Conservation (phyloP, 1,140 invertebrate species). For the Drosophila nikananu region DNA sequence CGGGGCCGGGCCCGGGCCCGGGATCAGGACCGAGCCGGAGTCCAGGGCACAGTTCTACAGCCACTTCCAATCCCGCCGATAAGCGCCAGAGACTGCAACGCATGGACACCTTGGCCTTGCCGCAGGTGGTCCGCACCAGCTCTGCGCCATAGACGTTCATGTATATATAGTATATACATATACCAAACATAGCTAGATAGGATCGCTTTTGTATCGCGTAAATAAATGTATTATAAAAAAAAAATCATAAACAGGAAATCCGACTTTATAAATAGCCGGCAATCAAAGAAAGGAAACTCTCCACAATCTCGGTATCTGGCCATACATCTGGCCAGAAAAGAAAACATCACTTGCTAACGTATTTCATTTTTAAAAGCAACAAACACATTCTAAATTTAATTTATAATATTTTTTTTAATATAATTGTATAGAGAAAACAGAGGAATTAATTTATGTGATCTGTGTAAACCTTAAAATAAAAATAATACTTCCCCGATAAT, state of each 20-base stretch:
- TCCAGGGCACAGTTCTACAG: background rate
- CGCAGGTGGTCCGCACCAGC: constrained; percentile 57
- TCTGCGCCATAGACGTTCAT: constrained; percentile 43
- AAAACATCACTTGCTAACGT: background rate
- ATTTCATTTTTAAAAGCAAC: background rate
- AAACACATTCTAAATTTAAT: constrained; percentile 3
- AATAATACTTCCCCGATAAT: background rate
- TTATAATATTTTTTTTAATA: background rate
- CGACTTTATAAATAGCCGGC: constrained; percentile 57
- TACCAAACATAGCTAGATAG: constrained; percentile 7
- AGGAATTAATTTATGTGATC: background rate
- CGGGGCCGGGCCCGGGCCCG: constrained; percentile 7
- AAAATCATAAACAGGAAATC: constrained; percentile 56
- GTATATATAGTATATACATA: background rate
- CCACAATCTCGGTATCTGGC: background rate
- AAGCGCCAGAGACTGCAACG: constrained; percentile 54
- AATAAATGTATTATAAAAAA: constrained; percentile 66
- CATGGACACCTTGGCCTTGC: constrained; percentile 51
- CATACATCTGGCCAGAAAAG: constrained; percentile 5
- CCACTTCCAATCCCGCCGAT: constrained; percentile 9
- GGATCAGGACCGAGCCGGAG: background rate
- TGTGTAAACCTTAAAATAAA: background rate
- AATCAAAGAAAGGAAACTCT: constrained; percentile 52
- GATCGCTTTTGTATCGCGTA: constrained; percentile 40
- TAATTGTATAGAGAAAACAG: background rate